Percentiles rank a stretch among this genome's conserved stretches.
Evolutionary conservation across 2,113 vertebrate genomes (phyloP).

Genomic region (Antechinus flavipes): DNA sequence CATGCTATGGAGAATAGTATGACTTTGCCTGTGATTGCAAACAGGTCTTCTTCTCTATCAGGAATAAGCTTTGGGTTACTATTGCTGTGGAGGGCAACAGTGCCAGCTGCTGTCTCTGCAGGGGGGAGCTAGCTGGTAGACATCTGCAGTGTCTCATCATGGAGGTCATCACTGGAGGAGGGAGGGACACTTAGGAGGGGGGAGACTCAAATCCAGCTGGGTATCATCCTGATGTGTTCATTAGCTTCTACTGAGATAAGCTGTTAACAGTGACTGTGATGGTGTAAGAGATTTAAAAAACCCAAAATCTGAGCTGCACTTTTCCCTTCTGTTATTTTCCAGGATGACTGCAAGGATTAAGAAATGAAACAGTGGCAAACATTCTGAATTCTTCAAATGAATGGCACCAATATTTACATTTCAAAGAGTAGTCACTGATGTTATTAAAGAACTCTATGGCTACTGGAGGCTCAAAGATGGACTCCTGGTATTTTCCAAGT

Average conservation of each 20-base stretch:
- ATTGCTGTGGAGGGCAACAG: neutral
- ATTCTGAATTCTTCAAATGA: neutral
- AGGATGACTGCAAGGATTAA: neutral
- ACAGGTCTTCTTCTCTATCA: neutral
- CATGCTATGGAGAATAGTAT: neutral
- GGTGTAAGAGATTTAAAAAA: neutral
- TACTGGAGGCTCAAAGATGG: neutral
- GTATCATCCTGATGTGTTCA: neutral
- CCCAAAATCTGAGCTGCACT: neutral
- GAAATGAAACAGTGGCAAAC: neutral
- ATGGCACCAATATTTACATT: neutral
- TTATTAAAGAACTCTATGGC: neutral
- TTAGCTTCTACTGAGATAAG: neutral
- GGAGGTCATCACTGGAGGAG: neutral
- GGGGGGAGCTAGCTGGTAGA: neutral
- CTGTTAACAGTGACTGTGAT: neutral
- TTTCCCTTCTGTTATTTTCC: neutral
- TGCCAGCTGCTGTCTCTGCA: neutral
- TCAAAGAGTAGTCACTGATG: neutral
- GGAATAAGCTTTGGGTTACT: neutral
- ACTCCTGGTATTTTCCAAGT: neutral
- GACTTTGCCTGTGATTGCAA: neutral
- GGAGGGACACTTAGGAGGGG: neutral
- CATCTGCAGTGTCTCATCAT: neutral
- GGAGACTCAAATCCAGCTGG: neutral